These are phyloP conservation scores for Heliothis virescens DNA, from an alignment of 1,140 invertebrate species.

Conservation along the genomic window DNA sequence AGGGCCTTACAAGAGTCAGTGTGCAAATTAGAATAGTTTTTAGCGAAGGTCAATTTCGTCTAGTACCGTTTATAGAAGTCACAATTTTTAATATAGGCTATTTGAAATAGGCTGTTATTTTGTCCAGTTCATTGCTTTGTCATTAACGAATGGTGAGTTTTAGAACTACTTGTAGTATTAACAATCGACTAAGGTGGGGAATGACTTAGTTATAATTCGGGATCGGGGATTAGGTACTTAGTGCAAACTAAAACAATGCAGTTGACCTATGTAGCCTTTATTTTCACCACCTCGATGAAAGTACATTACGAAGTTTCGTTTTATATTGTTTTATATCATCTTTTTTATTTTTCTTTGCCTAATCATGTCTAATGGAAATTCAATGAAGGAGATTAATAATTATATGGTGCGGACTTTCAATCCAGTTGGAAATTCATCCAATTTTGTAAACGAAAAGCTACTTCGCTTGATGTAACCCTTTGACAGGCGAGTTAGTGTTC, in stretches of 20 bases:
- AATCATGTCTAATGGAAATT: conserved; percentile 36
- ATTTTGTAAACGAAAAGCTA: conserved; percentile 25
- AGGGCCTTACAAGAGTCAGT: conserved; percentile 39
- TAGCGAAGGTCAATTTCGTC: conserved; percentile 72
- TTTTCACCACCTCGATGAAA: conserved; percentile 8
- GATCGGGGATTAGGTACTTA: conserved; percentile 42
- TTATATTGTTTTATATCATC: conserved; percentile 24
- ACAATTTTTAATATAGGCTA: conserved; percentile 44
- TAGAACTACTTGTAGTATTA: conserved; percentile 48
- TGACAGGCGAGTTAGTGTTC: conserved; percentile 7
- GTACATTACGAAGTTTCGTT: conserved; percentile 37
- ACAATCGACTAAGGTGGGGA: conserved; percentile 41
- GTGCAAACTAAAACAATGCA: conserved; percentile 40
- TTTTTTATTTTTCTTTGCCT: conserved; percentile 30
- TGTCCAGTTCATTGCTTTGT: conserved; percentile 46
- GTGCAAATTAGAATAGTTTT: conserved; percentile 66
- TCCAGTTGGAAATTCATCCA: neutral
- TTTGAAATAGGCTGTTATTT: conserved; percentile 48
- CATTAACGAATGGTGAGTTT: conserved; percentile 44
- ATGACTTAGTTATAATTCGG: conserved; percentile 27
- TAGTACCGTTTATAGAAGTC: conserved; percentile 56
- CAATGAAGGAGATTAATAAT: conserved; percentile 27
- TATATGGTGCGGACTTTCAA: conserved; percentile 1
- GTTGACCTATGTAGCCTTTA: conserved; percentile 33
- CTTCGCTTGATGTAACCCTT: conserved; percentile 26